These are phyloP conservation scores for Oppia nitens DNA, from an alignment of 1,140 invertebrate species.

Conservation along the genomic window DNA sequence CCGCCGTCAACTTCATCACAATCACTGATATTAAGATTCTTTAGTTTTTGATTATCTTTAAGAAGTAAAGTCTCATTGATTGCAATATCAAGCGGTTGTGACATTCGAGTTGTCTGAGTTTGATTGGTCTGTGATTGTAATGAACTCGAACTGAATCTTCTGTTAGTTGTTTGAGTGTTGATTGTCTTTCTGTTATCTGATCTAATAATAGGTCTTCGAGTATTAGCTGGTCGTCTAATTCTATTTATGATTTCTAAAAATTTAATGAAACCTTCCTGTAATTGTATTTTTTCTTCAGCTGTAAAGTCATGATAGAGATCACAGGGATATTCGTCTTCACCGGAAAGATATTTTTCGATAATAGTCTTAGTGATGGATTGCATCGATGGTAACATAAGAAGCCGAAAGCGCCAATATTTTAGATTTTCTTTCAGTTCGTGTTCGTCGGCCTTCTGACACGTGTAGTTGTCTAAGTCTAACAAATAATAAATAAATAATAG, in stretches of 20 bases:
- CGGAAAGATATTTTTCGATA: constrained; percentile 40
- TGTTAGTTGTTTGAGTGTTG: neutral
- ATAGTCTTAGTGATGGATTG: constrained; percentile 31
- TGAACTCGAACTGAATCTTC: neutral
- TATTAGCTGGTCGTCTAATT: neutral
- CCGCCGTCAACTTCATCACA: neutral
- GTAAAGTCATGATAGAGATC: constrained; percentile 54
- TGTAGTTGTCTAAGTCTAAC: constrained; percentile 89
- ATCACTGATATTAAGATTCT: neutral
- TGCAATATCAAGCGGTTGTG: neutral
- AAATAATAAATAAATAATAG: no score
- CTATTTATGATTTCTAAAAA: constrained; percentile 76
- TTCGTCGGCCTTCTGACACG: constrained; percentile 65
- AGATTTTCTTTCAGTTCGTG: constrained; percentile 38
- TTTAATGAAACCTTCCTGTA: constrained; percentile 56
- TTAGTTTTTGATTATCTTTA: neutral
- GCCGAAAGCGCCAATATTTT: constrained; percentile 87
- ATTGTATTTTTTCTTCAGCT: constrained; percentile 42
- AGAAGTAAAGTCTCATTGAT: neutral
- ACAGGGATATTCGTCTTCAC: constrained; percentile 44
- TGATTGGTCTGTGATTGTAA: neutral
- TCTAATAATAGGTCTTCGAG: neutral
- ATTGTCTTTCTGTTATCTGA: neutral
- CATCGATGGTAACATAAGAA: constrained; percentile 59
- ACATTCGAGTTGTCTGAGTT: neutral